Evolutionary conservation across 2,113 vertebrate genomes (phyloP).

Genomic region (Pycnonotus jocosus): DNA sequence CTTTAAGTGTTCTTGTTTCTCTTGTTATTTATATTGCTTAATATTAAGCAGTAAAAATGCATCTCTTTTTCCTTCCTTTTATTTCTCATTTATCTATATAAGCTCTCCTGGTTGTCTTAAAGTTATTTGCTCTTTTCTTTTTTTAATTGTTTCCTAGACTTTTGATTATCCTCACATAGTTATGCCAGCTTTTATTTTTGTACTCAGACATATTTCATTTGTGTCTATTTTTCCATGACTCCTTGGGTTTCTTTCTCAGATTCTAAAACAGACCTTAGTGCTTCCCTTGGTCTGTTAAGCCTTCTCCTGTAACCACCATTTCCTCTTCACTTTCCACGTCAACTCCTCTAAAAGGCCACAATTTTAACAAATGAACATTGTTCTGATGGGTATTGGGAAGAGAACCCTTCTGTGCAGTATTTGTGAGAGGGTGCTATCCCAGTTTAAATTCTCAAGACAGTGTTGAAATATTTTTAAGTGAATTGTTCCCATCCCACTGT

Average conservation of each 20-base stretch:
- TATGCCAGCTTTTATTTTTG: neutral
- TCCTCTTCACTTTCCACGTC: neutral
- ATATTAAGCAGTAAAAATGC: neutral
- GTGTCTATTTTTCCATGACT: neutral
- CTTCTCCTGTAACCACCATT: neutral
- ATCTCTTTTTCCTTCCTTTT: neutral
- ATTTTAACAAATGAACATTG: neutral
- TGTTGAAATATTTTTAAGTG: neutral
- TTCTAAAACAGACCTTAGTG: neutral
- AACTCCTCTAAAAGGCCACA: neutral
- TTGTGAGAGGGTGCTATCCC: neutral
- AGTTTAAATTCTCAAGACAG: neutral
- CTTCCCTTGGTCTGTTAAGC: neutral
- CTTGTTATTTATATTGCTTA: neutral
- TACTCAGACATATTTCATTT: neutral
- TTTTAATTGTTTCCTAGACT: neutral
- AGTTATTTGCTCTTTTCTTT: neutral
- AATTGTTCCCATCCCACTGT: neutral
- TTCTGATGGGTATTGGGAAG: neutral
- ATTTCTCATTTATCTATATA: neutral
- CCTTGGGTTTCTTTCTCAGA: neutral
- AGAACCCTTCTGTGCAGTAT: neutral
- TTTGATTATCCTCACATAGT: neutral
- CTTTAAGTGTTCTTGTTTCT: neutral
- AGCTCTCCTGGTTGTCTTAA: neutral